Percentiles rank a stretch among this genome's conserved stretches.
phyloP scores from a whole-genome alignment of 2,797 vertebrate species.

The Poeciliopsis presidionis region DNA sequence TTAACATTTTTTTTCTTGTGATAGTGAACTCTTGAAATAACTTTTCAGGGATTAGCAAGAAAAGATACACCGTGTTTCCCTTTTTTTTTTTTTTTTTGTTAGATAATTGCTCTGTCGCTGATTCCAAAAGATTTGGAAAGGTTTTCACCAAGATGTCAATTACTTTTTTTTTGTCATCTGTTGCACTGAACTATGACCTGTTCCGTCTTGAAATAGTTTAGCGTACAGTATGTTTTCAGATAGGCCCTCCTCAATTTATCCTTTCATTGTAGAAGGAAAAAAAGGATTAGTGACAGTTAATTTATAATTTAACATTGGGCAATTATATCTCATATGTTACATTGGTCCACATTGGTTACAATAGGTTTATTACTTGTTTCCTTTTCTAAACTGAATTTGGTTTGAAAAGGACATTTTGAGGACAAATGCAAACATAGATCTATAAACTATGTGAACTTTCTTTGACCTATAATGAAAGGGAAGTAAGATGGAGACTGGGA shows the following conservation, averaged over 20 bases:
- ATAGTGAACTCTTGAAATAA: neutral
- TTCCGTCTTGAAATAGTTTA: neutral
- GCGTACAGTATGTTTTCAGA: neutral
- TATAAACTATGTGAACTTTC: neutral
- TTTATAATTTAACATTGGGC: neutral
- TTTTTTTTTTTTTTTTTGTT: neutral
- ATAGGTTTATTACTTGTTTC: neutral
- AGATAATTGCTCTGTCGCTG: neutral
- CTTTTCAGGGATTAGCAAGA: neutral
- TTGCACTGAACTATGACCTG: neutral
- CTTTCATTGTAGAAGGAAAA: neutral
- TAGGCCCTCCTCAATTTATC: neutral
- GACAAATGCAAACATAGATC: neutral
- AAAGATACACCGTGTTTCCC: neutral
- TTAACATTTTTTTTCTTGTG: neutral
- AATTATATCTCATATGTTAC: neutral
- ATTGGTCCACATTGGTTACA: neutral
- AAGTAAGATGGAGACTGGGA: conserved; percentile 16
- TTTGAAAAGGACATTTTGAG: neutral
- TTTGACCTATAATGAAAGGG: conserved; percentile 3
- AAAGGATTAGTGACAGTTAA: neutral
- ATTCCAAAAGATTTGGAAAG: neutral
- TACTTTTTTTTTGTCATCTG: neutral
- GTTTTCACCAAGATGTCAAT: neutral
- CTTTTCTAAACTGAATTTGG: neutral